Evolutionary conservation across 2,888 invertebrate genomes (phyloP).

Genomic region (Campopleginae sp.): DNA sequence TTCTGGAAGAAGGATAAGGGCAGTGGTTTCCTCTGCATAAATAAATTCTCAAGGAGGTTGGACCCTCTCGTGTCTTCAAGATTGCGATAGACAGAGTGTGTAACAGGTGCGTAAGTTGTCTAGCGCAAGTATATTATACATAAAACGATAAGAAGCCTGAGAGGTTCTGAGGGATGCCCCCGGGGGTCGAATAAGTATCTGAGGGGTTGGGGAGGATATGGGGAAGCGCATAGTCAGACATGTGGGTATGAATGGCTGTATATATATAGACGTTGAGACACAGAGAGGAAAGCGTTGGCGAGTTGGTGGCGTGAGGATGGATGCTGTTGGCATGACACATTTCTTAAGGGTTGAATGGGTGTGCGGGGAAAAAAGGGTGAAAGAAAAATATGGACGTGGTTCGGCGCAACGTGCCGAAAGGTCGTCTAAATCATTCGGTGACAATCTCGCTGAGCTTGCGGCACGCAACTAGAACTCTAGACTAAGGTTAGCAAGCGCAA

Average conservation of each 20-base stretch:
- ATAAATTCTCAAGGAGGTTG: constrained; percentile 13
- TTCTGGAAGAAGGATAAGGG: neutral
- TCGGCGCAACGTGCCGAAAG: constrained; percentile 59
- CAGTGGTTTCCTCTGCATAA: constrained; percentile 18
- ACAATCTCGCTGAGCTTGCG: constrained; percentile 70
- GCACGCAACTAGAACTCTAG: constrained; percentile 37
- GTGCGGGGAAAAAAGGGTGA: constrained; percentile 28
- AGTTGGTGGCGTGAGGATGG: neutral
- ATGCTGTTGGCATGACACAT: neutral
- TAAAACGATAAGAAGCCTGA: constrained; percentile 35
- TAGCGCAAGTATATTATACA: constrained; percentile 48
- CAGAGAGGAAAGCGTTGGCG: constrained; percentile 21
- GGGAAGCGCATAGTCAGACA: neutral
- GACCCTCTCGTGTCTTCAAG: constrained; percentile 1
- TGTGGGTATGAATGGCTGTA: neutral
- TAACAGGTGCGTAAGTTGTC: constrained; percentile 62
- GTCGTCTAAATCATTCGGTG: constrained; percentile 73
- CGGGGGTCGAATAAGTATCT: constrained; percentile 63
- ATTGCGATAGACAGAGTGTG: constrained; percentile 43
- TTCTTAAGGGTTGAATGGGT: neutral
- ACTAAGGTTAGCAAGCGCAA: constrained; percentile 58
- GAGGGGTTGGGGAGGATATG: neutral
- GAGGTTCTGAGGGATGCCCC: constrained; percentile 48
- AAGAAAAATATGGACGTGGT: constrained; percentile 63
- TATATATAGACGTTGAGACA: neutral